Evolutionary conservation across 2,888 invertebrate genomes (phyloP), one percentile per base, ranked within the genome.

Genomic region (Temnothorax ravouxi): DNA sequence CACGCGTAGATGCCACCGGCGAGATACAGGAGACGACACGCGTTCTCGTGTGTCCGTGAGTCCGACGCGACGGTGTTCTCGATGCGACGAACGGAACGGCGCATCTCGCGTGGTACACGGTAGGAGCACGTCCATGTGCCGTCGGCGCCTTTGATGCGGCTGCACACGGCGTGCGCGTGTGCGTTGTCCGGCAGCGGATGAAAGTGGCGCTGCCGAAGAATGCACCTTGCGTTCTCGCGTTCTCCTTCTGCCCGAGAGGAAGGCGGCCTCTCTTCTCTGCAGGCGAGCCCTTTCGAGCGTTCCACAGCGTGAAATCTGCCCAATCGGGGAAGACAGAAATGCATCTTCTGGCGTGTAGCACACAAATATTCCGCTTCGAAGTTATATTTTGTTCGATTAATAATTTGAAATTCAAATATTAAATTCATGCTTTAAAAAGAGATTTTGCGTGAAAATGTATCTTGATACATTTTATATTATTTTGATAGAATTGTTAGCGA

Each of bases 131-230:
- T 62, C 54, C 47, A 85, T 84, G 90, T 84, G 69, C 81, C 80
- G 86, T 86, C 90, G 91, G 91, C 85, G 74, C 87, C 83, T 91
- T 91, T 91, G 90, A 91, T 90, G 88, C 86, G 77, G 75, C 83
- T 79, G 72, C 75, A 72, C 77, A 80, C 83, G 66, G 87, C 59
- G 80, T 64, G 86, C 72, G 87, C 83, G 88, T 71, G 56, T 59
- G 83, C 76, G 87, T 83, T 84, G 64, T 64, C n/a, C 80, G 41
- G 67, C 67, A 84, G 83, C 76, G 75, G 72, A 84, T 84, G 82
- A 85, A 81, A 86, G 86, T 87, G 87, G 88, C 86, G 88, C 89
- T 88, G 86, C 80, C 84, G 69, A 90, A 90, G 91, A 91, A 91
- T 91, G 91, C 90, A 91, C 91, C 91, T 91, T 90, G 89, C 87